Conservation (phyloP, 2,113 vertebrate species). For the Ondatra zibethicus region DNA sequence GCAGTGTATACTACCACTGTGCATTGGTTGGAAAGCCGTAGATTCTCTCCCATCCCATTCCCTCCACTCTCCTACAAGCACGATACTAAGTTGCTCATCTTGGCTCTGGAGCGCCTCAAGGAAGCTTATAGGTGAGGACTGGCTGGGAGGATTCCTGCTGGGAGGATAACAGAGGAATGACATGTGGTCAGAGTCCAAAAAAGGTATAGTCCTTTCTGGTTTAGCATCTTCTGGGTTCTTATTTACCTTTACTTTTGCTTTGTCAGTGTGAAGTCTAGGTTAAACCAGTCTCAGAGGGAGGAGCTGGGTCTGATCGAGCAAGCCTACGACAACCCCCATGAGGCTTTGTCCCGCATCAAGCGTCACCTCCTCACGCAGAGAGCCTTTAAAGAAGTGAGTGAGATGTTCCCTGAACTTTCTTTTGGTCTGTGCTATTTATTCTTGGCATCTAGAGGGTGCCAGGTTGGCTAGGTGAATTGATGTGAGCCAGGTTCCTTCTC, state of each 20-base stretch:
- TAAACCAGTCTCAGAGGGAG: conserved; percentile 99
- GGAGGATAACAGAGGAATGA: not conserved
- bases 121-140: conserved; percentile 96
- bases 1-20: conserved; percentile 99
- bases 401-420: not conserved
- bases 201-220: not conserved
- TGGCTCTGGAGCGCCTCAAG: conserved; percentile 98
- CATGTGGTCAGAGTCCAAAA: not conserved
- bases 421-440: not conserved
- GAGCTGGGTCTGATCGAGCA: conserved; percentile 98
- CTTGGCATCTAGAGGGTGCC: not conserved
- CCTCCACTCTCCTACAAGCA: conserved; percentile 98
- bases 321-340: conserved; percentile 99
- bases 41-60: conserved; percentile 99
- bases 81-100: conserved; percentile 98
- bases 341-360: conserved; percentile 98
- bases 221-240: not conserved
- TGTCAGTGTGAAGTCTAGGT: conserved; percentile 96
- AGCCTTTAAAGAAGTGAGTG: conserved; percentile 97
- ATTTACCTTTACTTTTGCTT: conserved; percentile 44
- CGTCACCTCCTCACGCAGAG: conserved; percentile 99
- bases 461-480: not conserved
- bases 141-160: not conserved
- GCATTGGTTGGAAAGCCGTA: conserved; percentile 98
- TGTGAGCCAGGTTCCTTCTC: conserved; percentile 19